Conservation (phyloP, 2,113 vertebrate species). For the Micromys minutus region DNA sequence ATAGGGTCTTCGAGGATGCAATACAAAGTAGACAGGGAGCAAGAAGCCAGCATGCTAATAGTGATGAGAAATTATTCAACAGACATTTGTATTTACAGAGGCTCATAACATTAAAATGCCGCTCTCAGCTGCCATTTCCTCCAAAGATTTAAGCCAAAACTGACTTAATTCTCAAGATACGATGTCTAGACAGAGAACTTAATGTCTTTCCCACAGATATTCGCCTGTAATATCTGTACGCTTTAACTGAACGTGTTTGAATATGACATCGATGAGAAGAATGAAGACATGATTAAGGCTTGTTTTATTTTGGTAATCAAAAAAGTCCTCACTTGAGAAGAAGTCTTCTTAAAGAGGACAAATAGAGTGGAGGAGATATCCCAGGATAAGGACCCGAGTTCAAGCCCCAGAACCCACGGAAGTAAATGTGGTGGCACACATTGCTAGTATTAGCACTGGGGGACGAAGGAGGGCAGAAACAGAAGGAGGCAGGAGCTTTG, state of each 20-base stretch:
- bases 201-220: conserved; percentile 64
- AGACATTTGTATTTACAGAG: conserved; percentile 67
- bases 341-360: not conserved
- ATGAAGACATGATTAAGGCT: conserved; percentile 45
- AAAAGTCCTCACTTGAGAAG: conserved; percentile 62
- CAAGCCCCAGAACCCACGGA: not conserved
- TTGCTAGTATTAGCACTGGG: too few relatives aligned
- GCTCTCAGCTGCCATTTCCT: conserved; percentile 61
- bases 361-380: not conserved
- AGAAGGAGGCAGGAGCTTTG: not conserved
- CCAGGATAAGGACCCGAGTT: not conserved
- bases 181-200: conserved; percentile 38
- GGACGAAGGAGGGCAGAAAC: not conserved
- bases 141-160: conserved; percentile 58
- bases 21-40: conserved; percentile 78
- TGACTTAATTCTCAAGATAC: conserved; percentile 54
- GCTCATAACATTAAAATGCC: conserved; percentile 68
- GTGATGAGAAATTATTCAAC: conserved; percentile 82
- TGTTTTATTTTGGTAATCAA: conserved; percentile 67
- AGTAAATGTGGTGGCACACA: not conserved
- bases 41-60: conserved; percentile 71
- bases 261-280: conserved; percentile 39
- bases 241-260: conserved; percentile 16
- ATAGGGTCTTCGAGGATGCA: conserved; percentile 77
- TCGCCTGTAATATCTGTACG: conserved; percentile 52